Percentiles rank a stretch among this genome's conserved stretches.
Conservation (phyloP, 2,888 invertebrate genomes). For the Cosmopolites sordidus region DNA sequence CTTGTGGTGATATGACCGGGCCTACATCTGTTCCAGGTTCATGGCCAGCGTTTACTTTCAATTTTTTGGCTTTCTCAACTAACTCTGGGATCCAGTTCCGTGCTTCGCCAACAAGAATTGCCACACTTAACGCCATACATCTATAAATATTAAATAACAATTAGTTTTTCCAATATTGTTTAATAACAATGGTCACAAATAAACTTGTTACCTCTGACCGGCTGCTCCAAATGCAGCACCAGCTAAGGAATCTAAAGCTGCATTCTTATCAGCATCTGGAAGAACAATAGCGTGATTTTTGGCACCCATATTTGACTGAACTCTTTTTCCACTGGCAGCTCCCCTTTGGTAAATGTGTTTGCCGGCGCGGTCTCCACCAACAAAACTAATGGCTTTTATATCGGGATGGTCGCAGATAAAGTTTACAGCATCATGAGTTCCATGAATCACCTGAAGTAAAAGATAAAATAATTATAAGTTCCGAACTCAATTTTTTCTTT, state of each 20-base stretch:
- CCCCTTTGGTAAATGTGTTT: conserved; percentile 93
- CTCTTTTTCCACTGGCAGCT: conserved; percentile 80
- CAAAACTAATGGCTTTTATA: conserved; percentile 96
- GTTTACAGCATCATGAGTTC: conserved; percentile 90
- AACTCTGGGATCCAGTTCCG: conserved; percentile 93
- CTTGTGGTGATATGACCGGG: conserved; percentile 89
- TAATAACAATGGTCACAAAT: no score
- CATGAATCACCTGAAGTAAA: conserved; percentile 74
- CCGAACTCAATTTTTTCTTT: no score
- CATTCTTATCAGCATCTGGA: conserved; percentile 96
- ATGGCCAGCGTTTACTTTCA: conserved; percentile 87
- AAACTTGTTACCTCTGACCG: conserved; percentile 54
- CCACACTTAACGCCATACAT: conserved; percentile 98
- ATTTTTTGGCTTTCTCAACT: conserved; percentile 70
- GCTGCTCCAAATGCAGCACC: conserved; percentile 98
- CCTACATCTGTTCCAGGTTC: conserved; percentile 78
- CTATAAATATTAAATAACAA: no score
- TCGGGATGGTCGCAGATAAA: conserved; percentile 96
- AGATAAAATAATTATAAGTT: no score
- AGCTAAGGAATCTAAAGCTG: conserved; percentile 78
- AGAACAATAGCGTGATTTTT: conserved; percentile 98
- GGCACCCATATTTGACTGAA: conserved; percentile 99
- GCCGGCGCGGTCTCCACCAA: conserved; percentile 95
- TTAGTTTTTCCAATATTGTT: no score
- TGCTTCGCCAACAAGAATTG: conserved; percentile 84